These are phyloP conservation scores for Nomada fabriciana DNA, from an alignment of 2,888 invertebrate genomes.

Conservation along the genomic window DNA sequence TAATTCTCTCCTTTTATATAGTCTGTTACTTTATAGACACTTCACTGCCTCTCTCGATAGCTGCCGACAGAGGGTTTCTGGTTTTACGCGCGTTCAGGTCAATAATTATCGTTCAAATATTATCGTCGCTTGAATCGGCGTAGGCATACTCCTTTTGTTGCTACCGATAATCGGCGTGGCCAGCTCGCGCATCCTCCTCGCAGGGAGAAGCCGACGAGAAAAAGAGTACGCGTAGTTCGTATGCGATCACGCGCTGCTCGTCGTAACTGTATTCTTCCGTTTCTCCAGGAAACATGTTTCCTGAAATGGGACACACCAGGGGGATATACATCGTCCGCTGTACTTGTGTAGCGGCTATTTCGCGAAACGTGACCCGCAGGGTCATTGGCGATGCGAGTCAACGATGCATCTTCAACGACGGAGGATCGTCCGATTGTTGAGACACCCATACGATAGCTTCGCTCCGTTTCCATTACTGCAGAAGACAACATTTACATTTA, in stretches of 20 bases:
- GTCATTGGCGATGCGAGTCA: conserved; percentile 6
- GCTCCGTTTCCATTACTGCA: conserved; percentile 88
- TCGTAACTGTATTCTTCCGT: neutral
- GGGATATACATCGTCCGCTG: conserved; percentile 4
- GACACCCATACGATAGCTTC: conserved; percentile 12
- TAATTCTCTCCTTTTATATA: conserved; percentile 49
- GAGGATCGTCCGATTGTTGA: conserved; percentile 22
- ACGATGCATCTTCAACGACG: conserved; percentile 10
- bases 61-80: conserved; percentile 53
- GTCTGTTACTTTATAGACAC: conserved; percentile 58
- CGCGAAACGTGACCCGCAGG: conserved; percentile 13
- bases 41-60: conserved; percentile 51
- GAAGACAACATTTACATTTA: conserved; percentile 97
- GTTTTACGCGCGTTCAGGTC: conserved; percentile 35
- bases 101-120: conserved; percentile 5
- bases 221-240: neutral
- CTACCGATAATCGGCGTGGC: neutral
- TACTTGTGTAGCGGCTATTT: conserved; percentile 4
- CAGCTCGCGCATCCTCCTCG: neutral
- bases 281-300: neutral
- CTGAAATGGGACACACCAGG: neutral
- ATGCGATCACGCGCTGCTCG: conserved; percentile 5
- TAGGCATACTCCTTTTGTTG: neutral
- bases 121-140: neutral
- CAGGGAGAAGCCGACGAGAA: neutral